Evolutionary conservation across 2,113 vertebrate species (phyloP).

Genomic region (Cavia porcellus): DNA sequence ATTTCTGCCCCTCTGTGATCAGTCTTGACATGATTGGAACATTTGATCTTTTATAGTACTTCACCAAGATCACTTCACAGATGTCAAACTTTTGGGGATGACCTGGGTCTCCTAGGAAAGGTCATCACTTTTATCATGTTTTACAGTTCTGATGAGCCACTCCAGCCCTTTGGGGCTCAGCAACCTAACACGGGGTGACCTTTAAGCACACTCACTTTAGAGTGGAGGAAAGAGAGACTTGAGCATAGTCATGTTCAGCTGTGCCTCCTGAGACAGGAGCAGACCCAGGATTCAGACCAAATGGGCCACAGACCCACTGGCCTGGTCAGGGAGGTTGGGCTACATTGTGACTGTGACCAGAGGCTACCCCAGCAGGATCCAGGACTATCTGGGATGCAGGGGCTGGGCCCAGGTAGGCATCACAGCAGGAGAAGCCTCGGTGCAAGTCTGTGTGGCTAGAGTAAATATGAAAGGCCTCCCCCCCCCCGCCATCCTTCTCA

Average conservation of each 20-base stretch:
- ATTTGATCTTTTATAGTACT: background rate
- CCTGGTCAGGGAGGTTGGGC: background rate
- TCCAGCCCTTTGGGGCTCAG: background rate
- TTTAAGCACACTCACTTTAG: background rate
- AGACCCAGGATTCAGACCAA: background rate
- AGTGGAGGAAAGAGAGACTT: background rate
- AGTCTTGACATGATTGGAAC: too few species aligned
- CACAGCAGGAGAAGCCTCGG: background rate
- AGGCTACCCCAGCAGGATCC: background rate
- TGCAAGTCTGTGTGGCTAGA: too few species aligned
- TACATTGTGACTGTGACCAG: background rate
- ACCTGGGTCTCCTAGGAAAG: background rate
- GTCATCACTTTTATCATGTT: accelerated
- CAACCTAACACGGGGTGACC: background rate
- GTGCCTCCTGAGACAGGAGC: background rate
- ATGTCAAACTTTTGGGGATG: accelerated
- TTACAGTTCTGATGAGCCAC: background rate
- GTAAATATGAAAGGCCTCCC: accelerated
- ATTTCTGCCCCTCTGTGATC: background rate
- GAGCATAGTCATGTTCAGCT: background rate
- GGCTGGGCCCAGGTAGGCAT: background rate
- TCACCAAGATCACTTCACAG: background rate
- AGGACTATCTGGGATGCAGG: background rate
- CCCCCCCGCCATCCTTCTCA: background rate
- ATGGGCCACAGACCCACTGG: background rate